Base-by-base conservation (phyloP, 1,140 invertebrate genomes). In the Hormaphis cornu region DNA sequence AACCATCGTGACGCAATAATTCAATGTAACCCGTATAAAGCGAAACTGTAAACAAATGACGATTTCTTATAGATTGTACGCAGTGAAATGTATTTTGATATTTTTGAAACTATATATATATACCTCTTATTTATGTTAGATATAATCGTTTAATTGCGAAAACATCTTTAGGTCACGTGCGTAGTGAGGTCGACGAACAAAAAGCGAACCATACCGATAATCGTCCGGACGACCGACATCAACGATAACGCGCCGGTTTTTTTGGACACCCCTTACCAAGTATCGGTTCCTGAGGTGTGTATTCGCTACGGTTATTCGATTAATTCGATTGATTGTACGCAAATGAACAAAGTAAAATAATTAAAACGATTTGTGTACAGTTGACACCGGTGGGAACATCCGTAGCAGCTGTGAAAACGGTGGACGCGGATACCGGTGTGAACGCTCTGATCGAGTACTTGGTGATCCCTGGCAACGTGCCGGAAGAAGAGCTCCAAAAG, bases 161-260 rank as follows among this genome's bases (percentile, higher is more conserved):
- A 14, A 18, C 30, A 22, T 20, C 83, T 83, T 48, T 80, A 91
- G 89, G 78, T 92, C 72, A 86, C 85, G 48, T 92, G 90, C 78
- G 87, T 87, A 58, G 84, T 90, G 52, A 86, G 84, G 79, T 80
- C 84, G 26, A 87, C 87, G 10, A 85, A 86, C 75, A 89, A 88
- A 76, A 77, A 78, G 48, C 83, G 87, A 70, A 90, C 85, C 28
- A 90, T 93, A 76, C 91, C 91, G 46, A 86, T 94, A 59, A 91
- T 95, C 75, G 90, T 93, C 48, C 83, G 91, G 77, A 86, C 93
- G 69, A 89, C 88, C n/a, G 91, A 93, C 79, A 85, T 92, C 75
- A 95, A 95, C 76, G 91, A 95, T 78, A 94, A 94, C 79, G 84
- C 85, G 33, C 89, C 89, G 22, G 82, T 85, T 73, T 92, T 92